Conservation (phyloP, 2,888 invertebrate species). For the Metacarcinus magister region DNA sequence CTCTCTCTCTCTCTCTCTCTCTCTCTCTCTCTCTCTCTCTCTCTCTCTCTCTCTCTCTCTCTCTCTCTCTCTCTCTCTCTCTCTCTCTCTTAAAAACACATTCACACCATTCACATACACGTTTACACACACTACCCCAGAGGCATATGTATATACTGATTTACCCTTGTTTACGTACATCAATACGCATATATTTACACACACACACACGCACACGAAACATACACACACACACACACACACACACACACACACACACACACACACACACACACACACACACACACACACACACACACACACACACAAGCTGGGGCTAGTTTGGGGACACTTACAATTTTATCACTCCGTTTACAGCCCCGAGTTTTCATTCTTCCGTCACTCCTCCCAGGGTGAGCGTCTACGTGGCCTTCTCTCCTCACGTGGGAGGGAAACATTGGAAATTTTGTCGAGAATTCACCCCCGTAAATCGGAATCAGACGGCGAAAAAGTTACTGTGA, state of each 20-base stretch:
- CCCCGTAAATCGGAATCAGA: conserved; percentile 69
- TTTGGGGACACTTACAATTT: conserved; percentile 73
- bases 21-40: conserved; percentile 58
- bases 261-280: conserved; percentile 59
- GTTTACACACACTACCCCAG: neutral
- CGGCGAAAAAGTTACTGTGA: conserved; percentile 60
- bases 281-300: conserved; percentile 75
- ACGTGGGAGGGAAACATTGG: conserved; percentile 29
- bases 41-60: conserved; percentile 49
- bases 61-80: conserved; percentile 35
- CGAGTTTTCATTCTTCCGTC: conserved; percentile 76
- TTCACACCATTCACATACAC: neutral
- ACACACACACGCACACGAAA: conserved; percentile 66
- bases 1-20: conserved; percentile 44
- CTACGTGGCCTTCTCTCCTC: conserved; percentile 50
- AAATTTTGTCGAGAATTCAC: conserved; percentile 63
- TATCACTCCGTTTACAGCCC: conserved; percentile 80
- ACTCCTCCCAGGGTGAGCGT: conserved; percentile 66
- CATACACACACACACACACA: conserved; percentile 66
- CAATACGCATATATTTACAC: conserved; percentile 56
- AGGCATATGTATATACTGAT: conserved; percentile 18
- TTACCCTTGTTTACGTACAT: conserved; percentile 27
- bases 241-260: conserved; percentile 61
- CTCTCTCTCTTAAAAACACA: neutral
- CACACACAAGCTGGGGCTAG: conserved; percentile 61